Conservation (phyloP, 2,888 invertebrate species). For the Coleophora flavipennella region DNA sequence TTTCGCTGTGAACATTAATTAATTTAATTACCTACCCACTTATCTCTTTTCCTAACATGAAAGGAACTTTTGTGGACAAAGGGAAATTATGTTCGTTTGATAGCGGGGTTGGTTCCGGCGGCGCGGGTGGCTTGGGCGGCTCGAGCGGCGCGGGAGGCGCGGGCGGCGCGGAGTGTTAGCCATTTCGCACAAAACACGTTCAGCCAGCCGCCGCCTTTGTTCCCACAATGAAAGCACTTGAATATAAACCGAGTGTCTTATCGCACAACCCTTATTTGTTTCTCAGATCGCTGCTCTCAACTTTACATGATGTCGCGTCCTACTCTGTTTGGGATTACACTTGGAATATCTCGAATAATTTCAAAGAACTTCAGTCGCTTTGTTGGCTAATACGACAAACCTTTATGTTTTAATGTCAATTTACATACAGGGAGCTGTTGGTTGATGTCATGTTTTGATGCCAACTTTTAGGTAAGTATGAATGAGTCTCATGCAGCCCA, state of each 20-base stretch:
- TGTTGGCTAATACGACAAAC: not conserved
- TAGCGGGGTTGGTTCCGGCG: slow-evolving; percentile 17
- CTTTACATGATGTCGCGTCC: slow-evolving; percentile 33
- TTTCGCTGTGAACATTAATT: too few species aligned
- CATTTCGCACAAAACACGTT: slow-evolving; percentile 54
- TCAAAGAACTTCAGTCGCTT: not conserved
- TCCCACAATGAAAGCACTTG: slow-evolving; percentile 55
- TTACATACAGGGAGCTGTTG: too few species aligned
- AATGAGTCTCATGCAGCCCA: too few species aligned
- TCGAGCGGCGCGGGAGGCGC: too few species aligned
- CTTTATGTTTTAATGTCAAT: too few species aligned
- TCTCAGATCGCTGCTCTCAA: slow-evolving; percentile 46
- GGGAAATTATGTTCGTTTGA: slow-evolving; percentile 12
- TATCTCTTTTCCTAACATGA: too few species aligned
- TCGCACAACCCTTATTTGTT: slow-evolving; percentile 54
- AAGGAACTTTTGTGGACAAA: slow-evolving; percentile 10
- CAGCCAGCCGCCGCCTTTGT: slow-evolving; percentile 48
- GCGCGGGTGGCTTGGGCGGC: too few species aligned
- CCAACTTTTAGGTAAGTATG: too few species aligned
- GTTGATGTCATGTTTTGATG: too few species aligned
- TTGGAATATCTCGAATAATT: slow-evolving; percentile 5
- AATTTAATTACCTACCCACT: not conserved
- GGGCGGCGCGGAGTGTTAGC: slow-evolving; percentile 27
- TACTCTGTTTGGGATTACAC: slow-evolving; percentile 8
- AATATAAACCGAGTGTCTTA: slow-evolving; percentile 52